Conservation (phyloP, 2,113 vertebrate species). For the Sula dactylatra region DNA sequence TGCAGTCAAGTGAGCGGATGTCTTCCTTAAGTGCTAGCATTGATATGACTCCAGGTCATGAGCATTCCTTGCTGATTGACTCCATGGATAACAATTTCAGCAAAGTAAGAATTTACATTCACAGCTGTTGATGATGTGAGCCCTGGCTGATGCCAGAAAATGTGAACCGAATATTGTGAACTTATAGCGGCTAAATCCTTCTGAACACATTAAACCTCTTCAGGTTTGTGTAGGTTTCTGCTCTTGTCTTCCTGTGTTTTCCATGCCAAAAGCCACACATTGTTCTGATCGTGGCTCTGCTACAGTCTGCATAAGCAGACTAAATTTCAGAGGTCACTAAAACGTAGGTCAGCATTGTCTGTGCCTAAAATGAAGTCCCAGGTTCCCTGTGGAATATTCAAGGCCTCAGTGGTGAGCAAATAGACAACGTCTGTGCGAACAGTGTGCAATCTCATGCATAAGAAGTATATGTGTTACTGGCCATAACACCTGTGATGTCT, state of each 20-base stretch:
- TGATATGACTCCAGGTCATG: slow-evolving; percentile 64
- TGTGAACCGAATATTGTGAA: not conserved
- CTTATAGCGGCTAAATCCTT: not conserved
- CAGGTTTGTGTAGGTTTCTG: not conserved
- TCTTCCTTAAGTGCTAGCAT: slow-evolving; percentile 62
- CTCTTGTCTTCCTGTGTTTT: not conserved
- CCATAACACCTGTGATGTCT: not conserved
- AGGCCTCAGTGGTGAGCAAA: not conserved
- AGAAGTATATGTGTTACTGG: not conserved
- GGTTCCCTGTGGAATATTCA: not conserved
- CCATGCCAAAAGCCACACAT: not conserved
- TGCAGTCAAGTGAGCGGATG: slow-evolving; percentile 75
- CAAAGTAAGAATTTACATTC: slow-evolving; percentile 74
- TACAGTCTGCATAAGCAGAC: not conserved
- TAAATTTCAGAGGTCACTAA: not conserved
- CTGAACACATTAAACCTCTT: not conserved
- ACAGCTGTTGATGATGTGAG: not conserved
- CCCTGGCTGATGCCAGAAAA: not conserved
- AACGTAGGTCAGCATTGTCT: not conserved
- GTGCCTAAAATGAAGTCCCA: not conserved
- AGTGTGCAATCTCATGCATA: not conserved
- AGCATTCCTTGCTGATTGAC: slow-evolving; percentile 82
- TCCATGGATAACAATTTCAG: slow-evolving; percentile 72
- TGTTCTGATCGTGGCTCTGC: not conserved
- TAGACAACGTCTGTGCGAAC: not conserved